These are phyloP conservation scores for Turritopsis rubra DNA, from an alignment of 30 jellyfish, hydroid and myxozoan species.

Conservation along the genomic window DNA sequence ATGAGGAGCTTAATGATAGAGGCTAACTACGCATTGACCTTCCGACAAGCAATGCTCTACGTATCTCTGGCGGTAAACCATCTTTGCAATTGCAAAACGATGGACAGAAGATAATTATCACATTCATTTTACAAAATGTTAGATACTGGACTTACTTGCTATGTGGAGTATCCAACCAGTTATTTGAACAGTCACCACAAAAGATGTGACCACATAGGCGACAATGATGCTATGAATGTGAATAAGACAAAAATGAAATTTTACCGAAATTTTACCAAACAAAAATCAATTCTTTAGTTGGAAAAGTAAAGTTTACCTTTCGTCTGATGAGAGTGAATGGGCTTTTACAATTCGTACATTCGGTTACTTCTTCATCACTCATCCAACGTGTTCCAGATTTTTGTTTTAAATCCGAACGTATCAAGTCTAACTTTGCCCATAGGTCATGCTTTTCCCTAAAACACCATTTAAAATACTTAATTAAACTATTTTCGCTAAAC, in stretches of 20 bases:
- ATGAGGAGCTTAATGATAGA: too few species aligned
- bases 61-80: too few species aligned
- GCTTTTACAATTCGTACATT: slow-evolving; percentile 24
- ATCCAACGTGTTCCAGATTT: slow-evolving; percentile 33
- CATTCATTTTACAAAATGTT: too few species aligned
- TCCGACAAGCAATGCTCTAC: too few species aligned
- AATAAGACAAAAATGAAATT: too few species aligned
- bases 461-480: background rate
- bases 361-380: slow-evolving; percentile 32
- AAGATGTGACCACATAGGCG: slow-evolving; percentile 30
- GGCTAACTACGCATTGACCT: too few species aligned
- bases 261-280: too few species aligned
- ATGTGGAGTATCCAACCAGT: slow-evolving; percentile 9
- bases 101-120: background rate
- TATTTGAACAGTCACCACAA: slow-evolving; percentile 16
- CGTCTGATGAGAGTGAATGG: slow-evolving; percentile 29
- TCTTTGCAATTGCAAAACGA: background rate
- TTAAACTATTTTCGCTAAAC: background rate
- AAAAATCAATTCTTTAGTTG: background rate
- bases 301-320: slow-evolving; percentile 13
- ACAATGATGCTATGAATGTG: slow-evolving; percentile 46
- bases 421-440: slow-evolving; percentile 23
- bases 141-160: slow-evolving; percentile 28
- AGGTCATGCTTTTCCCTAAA: slow-evolving; percentile 42
- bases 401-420: slow-evolving; percentile 21